Base-by-base conservation (phyloP, 1,140 invertebrate species). In the Daktulosphaira vitifoliae region DNA sequence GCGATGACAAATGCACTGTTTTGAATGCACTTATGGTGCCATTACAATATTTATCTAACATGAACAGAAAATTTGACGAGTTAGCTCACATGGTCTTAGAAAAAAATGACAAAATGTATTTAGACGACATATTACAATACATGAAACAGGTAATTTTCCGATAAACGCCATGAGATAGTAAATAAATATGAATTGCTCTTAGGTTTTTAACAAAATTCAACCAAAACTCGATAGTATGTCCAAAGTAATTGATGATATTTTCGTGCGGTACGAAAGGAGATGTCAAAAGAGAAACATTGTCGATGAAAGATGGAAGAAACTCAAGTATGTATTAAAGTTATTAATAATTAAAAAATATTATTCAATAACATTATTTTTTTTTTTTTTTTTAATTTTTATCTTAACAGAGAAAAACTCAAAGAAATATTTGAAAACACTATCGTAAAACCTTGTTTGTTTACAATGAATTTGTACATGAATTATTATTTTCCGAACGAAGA, bases 401-500 rank as follows among this genome's bases (percentile, higher is more conserved):
- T 0, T 59, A 44, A 25, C 54, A 59, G 54, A 13, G 54, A 18
- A 2, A 59, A 46, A 29, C 22, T 59, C 8, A 46, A 13, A 26
- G 2, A 20, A 0, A 29, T 59, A 4, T 59, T 59, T 18, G 23
- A 59, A 46, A 20, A 9, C 9, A 18, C 23, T 0, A 18, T 59
- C 11, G 39, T 59, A 15, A 18, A 18, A 59, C 39, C 54, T 6
- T 59, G 54, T 59, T 42, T 39, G 16, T 59, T 59, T 26, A 46
- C 54, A 6, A 9, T 59, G 4, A 59, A 59, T 6, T 46, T 59
- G 13, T 59, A 59, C 26, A 26, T 46, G n/a, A 59, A 59, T 29
- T 59, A 59, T 39, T 59, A 59, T 59, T 59, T 59, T 44, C 54
- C 54, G 9, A 44, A 11, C 23, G 23, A 59, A 26, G n/a, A 59